Conservation (phyloP, 2,113 vertebrate species). For the Cyprinus carpio region DNA sequence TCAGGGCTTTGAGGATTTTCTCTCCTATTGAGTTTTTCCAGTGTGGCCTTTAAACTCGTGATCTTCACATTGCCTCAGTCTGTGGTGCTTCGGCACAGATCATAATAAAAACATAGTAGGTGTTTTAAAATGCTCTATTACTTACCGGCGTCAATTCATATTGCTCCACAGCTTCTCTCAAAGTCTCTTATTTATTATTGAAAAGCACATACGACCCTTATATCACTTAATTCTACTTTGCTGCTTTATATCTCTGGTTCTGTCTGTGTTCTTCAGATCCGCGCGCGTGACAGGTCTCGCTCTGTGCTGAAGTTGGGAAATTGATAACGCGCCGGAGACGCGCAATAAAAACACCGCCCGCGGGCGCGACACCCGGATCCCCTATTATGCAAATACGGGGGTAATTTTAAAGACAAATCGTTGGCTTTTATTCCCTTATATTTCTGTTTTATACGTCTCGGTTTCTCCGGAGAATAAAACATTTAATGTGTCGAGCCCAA, state of each 20-base stretch:
- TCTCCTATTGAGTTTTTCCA: background rate
- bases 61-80: constrained; percentile 20
- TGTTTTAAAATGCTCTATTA: constrained; percentile 94
- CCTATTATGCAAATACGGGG: constrained; percentile 93
- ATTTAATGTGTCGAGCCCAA: constrained; percentile 55
- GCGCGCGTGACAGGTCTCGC: constrained; percentile 78
- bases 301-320: constrained; percentile 83
- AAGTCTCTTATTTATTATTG: constrained; percentile 95
- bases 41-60: constrained; percentile 19
- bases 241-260: constrained; percentile 69
- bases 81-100: constrained; percentile 63
- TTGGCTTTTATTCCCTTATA: constrained; percentile 81
- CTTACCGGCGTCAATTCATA: constrained; percentile 94
- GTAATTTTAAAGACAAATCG: constrained; percentile 94
- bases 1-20: constrained; percentile 17
- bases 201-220: constrained; percentile 74
- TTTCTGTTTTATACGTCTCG: constrained; percentile 46
- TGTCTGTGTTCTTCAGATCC: constrained; percentile 58
- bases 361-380: constrained; percentile 81
- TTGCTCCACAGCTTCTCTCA: constrained; percentile 93
- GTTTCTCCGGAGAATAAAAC: constrained; percentile 56
- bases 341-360: constrained; percentile 94
- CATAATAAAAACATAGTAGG: constrained; percentile 90
- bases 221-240: constrained; percentile 49
- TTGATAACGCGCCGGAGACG: constrained; percentile 92